phyloP scores from a whole-genome alignment of 64 coral and sea anemone species.

The Pachyseris speciosa region DNA sequence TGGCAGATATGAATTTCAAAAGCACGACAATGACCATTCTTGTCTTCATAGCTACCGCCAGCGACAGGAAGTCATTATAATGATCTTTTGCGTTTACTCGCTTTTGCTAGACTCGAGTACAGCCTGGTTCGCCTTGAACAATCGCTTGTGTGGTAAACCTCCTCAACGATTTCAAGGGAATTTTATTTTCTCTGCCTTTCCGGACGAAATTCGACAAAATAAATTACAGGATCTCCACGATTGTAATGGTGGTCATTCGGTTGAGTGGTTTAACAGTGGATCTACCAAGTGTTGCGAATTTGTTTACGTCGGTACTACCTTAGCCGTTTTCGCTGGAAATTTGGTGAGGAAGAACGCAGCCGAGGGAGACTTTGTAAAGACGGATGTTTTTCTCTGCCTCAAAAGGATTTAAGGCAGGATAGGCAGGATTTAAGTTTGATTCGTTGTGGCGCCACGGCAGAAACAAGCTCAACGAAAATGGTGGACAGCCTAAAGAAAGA shows the following conservation, averaged over 20 bases:
- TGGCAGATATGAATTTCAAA: no score
- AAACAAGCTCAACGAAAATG: no score
- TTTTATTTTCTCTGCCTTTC: not conserved
- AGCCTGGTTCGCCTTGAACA: not conserved
- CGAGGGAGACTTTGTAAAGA: not conserved
- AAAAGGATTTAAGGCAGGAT: not conserved
- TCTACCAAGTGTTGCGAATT: not conserved
- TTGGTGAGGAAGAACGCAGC: not conserved
- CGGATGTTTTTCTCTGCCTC: not conserved
- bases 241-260: not conserved
- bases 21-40: no score
- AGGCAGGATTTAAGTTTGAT: no score
- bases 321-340: conserved; percentile 5
- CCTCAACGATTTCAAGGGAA: not conserved
- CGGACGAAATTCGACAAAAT: not conserved
- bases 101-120: not conserved
- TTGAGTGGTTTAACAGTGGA: not conserved
- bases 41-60: no score
- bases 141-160: not conserved
- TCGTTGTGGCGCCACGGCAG: not conserved
- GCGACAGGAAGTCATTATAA: not conserved
- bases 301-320: conserved; percentile 12
- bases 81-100: conserved; percentile 10
- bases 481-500: no score
- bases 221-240: not conserved